Base-by-base conservation (phyloP, 1,140 invertebrate genomes). In the Drosophila guanche region DNA sequence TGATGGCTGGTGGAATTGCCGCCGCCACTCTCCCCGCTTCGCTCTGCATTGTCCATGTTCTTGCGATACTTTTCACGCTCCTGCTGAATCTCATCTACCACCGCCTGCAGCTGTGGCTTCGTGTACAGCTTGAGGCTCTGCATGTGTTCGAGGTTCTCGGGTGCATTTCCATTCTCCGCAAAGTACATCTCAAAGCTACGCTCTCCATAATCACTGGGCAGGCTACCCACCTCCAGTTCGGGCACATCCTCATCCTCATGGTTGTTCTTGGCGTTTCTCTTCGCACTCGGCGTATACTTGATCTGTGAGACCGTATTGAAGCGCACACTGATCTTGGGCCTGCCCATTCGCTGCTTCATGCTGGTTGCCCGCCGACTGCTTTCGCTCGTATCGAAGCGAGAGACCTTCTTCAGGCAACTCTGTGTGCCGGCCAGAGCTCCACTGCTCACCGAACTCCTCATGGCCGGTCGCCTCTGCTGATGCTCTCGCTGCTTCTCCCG, bases 141-240 rank as follows among this genome's bases (percentile, higher is more conserved):
- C 92, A 94, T 93, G 7, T 84, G 73, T 43, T 90, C 88, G 48
- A 90, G 42, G 70, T 94, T 94, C 61, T 94, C 91, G 1, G 81
- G 92, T n/a, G 92, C 93, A 7, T 93, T 90, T 25, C 93, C 93
- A 72, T 93, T 93, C 78, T 94, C 93, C 41, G 93, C 91, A 2
- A 94, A 92, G 68, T 93, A 94, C 77, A 94, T 92, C 50, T 94
- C 92, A 62, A 94, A 93, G 3, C 92, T 92, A 56, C 93, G 93
- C 59, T 94, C 93, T 10, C 80, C 79, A 37, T 89, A 90, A 27
- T 89, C 80, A 8, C 75, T 81, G 8, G 79, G 88, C 42, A 90
- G 57, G 8, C 89, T 90, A 14, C 79, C 75, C n/a, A 76, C 85
- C 1, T 78, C 62, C 4, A 76, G 55, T 50, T 61, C 45, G 4